Evolutionary conservation across 2,113 vertebrate genomes (phyloP).

Genomic region (Anhinga rufa): DNA sequence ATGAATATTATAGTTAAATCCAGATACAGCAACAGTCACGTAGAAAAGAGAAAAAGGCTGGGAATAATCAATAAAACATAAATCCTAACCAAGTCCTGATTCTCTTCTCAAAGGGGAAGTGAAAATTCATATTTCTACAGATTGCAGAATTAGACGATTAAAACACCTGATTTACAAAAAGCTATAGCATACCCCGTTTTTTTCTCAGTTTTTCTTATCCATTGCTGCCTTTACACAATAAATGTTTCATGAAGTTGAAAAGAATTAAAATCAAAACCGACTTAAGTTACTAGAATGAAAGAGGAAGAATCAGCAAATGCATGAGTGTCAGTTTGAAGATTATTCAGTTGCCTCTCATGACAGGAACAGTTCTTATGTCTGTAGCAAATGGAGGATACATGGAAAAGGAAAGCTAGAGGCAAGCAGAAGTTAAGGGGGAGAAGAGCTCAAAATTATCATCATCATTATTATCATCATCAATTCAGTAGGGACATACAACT

Average conservation of each 20-base stretch:
- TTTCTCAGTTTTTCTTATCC: background rate
- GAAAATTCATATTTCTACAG: background rate
- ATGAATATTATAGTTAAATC: background rate
- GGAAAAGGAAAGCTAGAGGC: background rate
- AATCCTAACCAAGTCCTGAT: background rate
- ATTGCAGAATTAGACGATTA: background rate
- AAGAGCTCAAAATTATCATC: background rate
- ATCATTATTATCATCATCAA: background rate
- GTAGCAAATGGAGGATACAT: background rate
- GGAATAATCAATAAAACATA: background rate
- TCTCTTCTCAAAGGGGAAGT: background rate
- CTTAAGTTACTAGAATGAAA: background rate
- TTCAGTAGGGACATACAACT: background rate
- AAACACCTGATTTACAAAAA: background rate
- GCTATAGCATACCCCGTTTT: background rate
- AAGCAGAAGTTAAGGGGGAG: background rate
- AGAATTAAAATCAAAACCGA: background rate
- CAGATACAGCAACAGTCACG: background rate
- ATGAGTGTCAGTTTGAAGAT: background rate
- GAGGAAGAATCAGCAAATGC: background rate
- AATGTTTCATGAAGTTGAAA: background rate
- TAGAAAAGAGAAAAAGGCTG: background rate
- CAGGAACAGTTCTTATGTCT: background rate
- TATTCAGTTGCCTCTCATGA: background rate
- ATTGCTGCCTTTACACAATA: background rate